Evolutionary conservation across 1,140 invertebrate genomes (phyloP).

Genomic region (Potamilus streckersoni): DNA sequence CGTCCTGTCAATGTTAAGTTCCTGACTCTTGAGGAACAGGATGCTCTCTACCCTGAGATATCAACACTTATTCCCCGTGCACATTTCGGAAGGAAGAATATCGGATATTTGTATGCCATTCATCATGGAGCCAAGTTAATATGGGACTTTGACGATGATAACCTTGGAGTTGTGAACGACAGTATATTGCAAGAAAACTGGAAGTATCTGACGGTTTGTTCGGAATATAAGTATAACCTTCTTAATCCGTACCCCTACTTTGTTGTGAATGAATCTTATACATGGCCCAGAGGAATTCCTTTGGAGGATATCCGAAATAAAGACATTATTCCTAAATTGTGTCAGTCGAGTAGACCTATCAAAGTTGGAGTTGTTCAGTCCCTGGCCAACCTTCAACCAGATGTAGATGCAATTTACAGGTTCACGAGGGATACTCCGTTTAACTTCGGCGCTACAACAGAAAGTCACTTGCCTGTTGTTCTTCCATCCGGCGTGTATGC

Average conservation of each 20-base stretch:
- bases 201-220: background rate
- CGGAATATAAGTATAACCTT: background rate
- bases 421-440: conserved; percentile 21
- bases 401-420: conserved; percentile 33
- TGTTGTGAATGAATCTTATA: background rate
- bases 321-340: background rate
- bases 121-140: conserved; percentile 19
- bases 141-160: conserved; percentile 34
- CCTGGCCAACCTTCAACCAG: conserved; percentile 25
- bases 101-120: conserved; percentile 32
- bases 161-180: conserved; percentile 7
- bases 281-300: conserved; percentile 28
- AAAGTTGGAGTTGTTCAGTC: conserved; percentile 24
- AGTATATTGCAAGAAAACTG: background rate
- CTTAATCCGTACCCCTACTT: conserved; percentile 27
- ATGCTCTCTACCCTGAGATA: conserved; percentile 6
- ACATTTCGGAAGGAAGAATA: conserved; percentile 29
- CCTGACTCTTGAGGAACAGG: conserved; percentile 13
- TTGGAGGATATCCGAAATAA: conserved; percentile 15
- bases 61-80: conserved; percentile 9
- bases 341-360: background rate
- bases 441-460: conserved; percentile 3
- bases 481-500: conserved; percentile 18
- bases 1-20: conserved; percentile 1
- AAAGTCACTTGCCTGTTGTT: conserved; percentile 1